Percentiles rank a stretch among this genome's conserved stretches.
These are phyloP conservation scores for Mus pahari DNA, from an alignment of 2,113 vertebrate genomes.

Conservation along the genomic window DNA sequence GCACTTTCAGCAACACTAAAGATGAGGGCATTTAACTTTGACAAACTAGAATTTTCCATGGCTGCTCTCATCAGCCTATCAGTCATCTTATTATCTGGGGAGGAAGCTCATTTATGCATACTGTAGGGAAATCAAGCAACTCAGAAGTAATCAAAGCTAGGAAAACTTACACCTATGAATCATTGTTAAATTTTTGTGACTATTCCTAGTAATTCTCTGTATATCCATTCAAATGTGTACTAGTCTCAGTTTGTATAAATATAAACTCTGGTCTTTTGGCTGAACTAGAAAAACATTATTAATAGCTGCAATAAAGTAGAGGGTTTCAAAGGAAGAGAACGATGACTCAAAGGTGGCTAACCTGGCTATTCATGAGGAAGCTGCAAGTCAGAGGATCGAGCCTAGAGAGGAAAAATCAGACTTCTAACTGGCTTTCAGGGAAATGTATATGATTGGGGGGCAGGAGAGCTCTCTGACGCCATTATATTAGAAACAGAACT, in stretches of 20 bases:
- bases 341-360: not conserved
- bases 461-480: not conserved
- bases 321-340: not conserved
- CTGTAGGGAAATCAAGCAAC: slow-evolving; percentile 2
- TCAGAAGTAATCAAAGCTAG: slow-evolving; percentile 27
- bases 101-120: not conserved
- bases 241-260: not conserved
- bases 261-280: not conserved
- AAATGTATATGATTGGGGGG: not conserved
- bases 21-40: not conserved
- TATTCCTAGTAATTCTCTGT: not conserved
- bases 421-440: not conserved
- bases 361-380: not conserved
- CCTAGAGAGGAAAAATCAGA: not conserved
- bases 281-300: not conserved
- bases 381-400: not conserved
- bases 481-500: not conserved
- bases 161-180: not conserved
- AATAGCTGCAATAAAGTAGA: not conserved
- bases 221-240: not conserved
- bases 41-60: not conserved
- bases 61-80: not conserved
- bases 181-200: not conserved
- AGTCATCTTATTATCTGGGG: not conserved
- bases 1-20: not conserved